Base-by-base conservation (phyloP, 2,113 vertebrate genomes). In the Eulacestoma nigropectus region DNA sequence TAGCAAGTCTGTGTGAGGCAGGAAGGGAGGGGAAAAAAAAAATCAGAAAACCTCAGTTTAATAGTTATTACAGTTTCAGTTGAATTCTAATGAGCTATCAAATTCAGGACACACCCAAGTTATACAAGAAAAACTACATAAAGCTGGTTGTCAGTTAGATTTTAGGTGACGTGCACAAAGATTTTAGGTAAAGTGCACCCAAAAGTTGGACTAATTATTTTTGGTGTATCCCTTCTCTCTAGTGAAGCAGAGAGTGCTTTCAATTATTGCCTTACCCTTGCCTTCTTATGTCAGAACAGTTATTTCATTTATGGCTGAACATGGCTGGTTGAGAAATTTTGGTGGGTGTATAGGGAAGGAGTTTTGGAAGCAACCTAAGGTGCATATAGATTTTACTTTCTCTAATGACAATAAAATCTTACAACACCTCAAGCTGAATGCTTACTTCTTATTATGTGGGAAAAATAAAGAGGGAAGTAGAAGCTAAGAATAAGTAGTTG, bases 1-100 rank as follows among this genome's bases (percentile, higher is more conserved):
- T 97, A 88, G 87, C 81, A 87, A 98, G 95, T 84, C 98, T 98
- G 37, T 11, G 83, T 30, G 47, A 37, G 25, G 33, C 37, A 88
- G 37, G 30, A 79, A 90, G 6, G 15, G 16, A 16, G 1, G 11
- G 30, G n/a, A n/a, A 62, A 41, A 41, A 49, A 13, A n/a, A 18
- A 13, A 44, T 16, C 33, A 63, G 20, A 70, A 82, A 37, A 17
- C 14, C 21, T 90, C 21, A 27, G 32, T 82, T 84, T 49, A 82
- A 27, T 50, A 59, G 12, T 59, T 75, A 49, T n/a, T 74, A 29
- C 25, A 70, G 56, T 76, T 37, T n/a, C 29, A 82, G 27, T 5
- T 85, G 17, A 62, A 88, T 76, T 83, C 46, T 20, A 80, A 2
- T 50, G 53, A 62, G 5, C 22, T 89, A 35, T 91, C 19, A 79